These are phyloP conservation scores for Sebastes vulpes DNA, from an alignment of 2,797 vertebrate species.

Conservation along the genomic window DNA sequence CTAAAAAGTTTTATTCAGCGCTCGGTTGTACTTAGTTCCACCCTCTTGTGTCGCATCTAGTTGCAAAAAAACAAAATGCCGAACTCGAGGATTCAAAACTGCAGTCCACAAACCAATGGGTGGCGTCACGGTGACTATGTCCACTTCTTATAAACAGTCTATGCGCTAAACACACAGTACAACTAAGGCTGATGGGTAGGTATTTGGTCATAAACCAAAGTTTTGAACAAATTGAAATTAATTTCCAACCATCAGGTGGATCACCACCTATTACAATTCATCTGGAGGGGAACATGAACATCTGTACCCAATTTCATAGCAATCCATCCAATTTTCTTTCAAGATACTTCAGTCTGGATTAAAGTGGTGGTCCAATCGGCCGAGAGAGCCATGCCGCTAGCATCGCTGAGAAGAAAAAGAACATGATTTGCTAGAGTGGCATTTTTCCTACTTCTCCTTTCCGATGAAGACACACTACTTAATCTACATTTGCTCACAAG, in stretches of 20 bases:
- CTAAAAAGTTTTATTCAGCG: too few relatives aligned
- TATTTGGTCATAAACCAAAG: background rate
- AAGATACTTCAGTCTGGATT: background rate
- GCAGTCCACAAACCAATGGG: too few relatives aligned
- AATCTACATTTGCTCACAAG: slow-evolving; percentile 31
- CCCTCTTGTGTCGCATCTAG: too few relatives aligned
- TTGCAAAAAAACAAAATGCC: too few relatives aligned
- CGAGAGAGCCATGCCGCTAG: background rate
- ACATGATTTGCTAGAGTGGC: background rate
- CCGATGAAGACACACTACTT: slow-evolving; percentile 1
- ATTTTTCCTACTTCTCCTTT: background rate
- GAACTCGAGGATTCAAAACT: too few relatives aligned
- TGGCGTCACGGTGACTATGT: too few relatives aligned
- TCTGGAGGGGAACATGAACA: background rate
- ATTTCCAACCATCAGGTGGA: background rate
- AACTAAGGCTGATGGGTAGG: background rate
- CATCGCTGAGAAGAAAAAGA: background rate
- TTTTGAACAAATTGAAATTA: background rate
- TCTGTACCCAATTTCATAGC: background rate
- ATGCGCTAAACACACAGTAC: background rate
- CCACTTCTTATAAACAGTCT: too few relatives aligned
- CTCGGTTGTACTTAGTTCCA: too few relatives aligned
- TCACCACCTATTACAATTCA: background rate
- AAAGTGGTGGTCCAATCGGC: background rate
- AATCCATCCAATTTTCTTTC: background rate